Evolutionary conservation across 2,888 invertebrate genomes (phyloP).

Genomic region (Athripsodes cinereus): DNA sequence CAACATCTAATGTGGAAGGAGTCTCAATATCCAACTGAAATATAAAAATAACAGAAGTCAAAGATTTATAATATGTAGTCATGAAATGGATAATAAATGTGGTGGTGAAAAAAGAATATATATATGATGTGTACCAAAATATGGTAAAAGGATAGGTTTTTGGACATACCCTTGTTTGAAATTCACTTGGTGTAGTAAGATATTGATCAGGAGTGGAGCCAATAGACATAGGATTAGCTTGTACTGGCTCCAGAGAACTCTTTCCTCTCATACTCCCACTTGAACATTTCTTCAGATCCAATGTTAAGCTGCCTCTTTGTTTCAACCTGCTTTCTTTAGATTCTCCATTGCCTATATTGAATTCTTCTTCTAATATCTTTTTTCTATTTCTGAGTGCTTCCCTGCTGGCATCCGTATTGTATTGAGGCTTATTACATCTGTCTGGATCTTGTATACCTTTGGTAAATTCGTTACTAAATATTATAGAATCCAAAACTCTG

Average conservation of each 20-base stretch:
- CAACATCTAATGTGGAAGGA: conserved; percentile 47
- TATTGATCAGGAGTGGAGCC: conserved; percentile 17
- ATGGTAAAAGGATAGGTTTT: not conserved
- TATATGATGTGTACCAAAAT: too few species aligned
- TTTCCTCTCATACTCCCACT: conserved; percentile 27
- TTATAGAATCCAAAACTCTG: conserved; percentile 29
- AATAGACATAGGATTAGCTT: conserved; percentile 10
- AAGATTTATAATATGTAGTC: too few species aligned
- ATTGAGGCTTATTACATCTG: conserved; percentile 18
- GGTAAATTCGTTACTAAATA: conserved; percentile 7
- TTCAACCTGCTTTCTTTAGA: conserved; percentile 17
- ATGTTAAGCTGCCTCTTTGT: conserved; percentile 32
- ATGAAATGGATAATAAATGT: too few species aligned
- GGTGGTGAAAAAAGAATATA: too few species aligned
- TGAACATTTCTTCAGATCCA: conserved; percentile 42
- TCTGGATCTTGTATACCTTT: conserved; percentile 6
- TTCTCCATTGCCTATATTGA: conserved; percentile 36
- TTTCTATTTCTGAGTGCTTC: conserved; percentile 56
- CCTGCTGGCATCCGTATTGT: conserved; percentile 43
- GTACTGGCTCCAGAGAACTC: not conserved
- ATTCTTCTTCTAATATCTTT: conserved; percentile 57
- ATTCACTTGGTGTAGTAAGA: conserved; percentile 39
- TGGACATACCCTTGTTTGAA: conserved; percentile 39
- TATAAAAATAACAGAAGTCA: not conserved
- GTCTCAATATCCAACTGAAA: conserved; percentile 47